Conservation (phyloP, 2,797 vertebrate genomes). For the Percopsis omiscomaycus region DNA sequence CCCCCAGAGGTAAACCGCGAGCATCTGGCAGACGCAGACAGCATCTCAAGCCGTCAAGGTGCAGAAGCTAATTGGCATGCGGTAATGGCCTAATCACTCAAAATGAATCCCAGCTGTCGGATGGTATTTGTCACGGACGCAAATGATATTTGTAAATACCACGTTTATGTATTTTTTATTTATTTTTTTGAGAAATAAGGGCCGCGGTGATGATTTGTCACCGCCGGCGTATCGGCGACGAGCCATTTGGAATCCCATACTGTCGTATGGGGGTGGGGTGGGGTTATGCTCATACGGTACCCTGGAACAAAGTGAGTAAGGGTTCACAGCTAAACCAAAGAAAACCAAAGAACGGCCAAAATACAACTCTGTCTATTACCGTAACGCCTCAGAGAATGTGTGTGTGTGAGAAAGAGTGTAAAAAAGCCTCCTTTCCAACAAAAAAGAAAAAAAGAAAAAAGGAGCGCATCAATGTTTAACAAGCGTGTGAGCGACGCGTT, state of each 20-base stretch:
- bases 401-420: neutral
- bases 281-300: too few relatives aligned
- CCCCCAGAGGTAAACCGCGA: slow-evolving; percentile 17
- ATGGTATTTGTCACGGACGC: slow-evolving; percentile 34
- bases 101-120: slow-evolving; percentile 32
- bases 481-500: slow-evolving; percentile 33
- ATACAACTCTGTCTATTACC: neutral
- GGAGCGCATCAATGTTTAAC: slow-evolving; percentile 32
- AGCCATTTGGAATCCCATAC: slow-evolving; percentile 5
- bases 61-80: slow-evolving; percentile 47
- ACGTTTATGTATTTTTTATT: neutral
- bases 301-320: too few relatives aligned
- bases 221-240: slow-evolving; percentile 29
- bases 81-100: slow-evolving; percentile 61
- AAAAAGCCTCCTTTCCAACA: neutral
- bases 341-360: too few relatives aligned
- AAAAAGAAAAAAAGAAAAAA: neutral
- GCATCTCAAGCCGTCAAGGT: slow-evolving; percentile 15
- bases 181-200: slow-evolving; percentile 33
- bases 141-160: slow-evolving; percentile 63
- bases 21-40: slow-evolving; percentile 45
- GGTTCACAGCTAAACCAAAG: too few relatives aligned
- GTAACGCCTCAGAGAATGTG: neutral
- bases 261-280: slow-evolving; percentile 1
- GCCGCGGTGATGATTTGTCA: slow-evolving; percentile 32